These are phyloP conservation scores for Silurus meridionalis DNA, from an alignment of 2,113 vertebrate species.

Conservation along the genomic window DNA sequence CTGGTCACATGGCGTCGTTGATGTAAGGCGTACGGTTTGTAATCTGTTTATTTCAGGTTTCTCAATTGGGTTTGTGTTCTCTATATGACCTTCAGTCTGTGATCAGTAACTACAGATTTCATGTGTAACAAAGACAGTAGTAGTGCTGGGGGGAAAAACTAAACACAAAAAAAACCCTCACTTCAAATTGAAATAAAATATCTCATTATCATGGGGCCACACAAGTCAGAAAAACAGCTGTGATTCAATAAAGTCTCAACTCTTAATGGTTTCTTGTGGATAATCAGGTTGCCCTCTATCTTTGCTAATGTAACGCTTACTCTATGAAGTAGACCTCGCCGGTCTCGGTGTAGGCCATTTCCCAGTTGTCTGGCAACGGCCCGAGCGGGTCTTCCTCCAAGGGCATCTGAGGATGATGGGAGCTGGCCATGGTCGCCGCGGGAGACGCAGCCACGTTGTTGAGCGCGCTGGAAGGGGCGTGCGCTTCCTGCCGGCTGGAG, in stretches of 20 bases:
- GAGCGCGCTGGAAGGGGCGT: constrained; percentile 72
- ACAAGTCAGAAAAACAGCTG: not conserved
- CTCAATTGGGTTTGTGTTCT: not conserved
- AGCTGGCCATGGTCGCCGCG: constrained; percentile 87
- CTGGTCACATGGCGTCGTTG: too few relatives aligned
- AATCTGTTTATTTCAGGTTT: not conserved
- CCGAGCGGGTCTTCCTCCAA: constrained; percentile 84
- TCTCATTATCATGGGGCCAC: not conserved
- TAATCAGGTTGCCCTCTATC: not conserved
- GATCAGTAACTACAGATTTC: not conserved
- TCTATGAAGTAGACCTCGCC: constrained; percentile 99
- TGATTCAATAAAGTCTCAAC: not conserved
- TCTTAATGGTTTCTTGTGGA: constrained; percentile 15
- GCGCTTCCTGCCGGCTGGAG: constrained; percentile 90
- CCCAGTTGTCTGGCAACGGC: constrained; percentile 97
- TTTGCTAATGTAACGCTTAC: constrained; percentile 67
- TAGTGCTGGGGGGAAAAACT: not conserved
- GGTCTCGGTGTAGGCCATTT: constrained; percentile 98
- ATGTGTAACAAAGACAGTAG: not conserved
- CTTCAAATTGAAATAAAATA: not conserved
- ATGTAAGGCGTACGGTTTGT: too few relatives aligned
- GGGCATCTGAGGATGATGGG: constrained; percentile 77
- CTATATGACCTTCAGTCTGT: not conserved
- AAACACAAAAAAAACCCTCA: not conserved
- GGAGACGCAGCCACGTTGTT: constrained; percentile 81